phyloP scores from a whole-genome alignment of 2,797 vertebrate genomes.

The Meda fulgida region DNA sequence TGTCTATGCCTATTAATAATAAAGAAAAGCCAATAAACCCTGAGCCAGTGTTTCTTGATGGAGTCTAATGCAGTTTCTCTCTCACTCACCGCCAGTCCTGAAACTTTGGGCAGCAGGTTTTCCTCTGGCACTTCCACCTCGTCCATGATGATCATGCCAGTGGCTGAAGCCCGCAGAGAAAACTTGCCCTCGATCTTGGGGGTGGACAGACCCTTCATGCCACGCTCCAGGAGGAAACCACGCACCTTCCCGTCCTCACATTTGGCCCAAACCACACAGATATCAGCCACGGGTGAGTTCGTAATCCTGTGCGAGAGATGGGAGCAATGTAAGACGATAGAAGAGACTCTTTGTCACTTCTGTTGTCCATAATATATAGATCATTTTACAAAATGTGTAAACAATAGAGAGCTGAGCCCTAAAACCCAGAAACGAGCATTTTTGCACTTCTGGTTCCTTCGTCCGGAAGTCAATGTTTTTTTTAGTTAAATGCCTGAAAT shows the following conservation, averaged over 20 bases:
- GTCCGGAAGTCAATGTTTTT: not conserved
- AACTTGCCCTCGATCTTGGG: conserved; percentile 94
- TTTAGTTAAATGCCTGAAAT: not conserved
- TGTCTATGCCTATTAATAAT: not conserved
- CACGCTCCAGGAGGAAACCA: conserved; percentile 89
- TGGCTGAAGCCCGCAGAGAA: conserved; percentile 87
- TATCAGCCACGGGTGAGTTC: conserved; percentile 86
- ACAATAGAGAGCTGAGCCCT: not conserved
- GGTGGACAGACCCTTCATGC: conserved; percentile 85
- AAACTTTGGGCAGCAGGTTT: conserved; percentile 83
- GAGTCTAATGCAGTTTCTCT: not conserved
- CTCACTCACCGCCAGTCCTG: conserved; percentile 81
- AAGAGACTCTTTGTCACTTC: not conserved
- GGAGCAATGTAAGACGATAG: not conserved
- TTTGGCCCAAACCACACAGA: conserved; percentile 89
- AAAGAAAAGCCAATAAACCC: not conserved
- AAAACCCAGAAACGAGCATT: not conserved
- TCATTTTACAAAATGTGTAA: not conserved
- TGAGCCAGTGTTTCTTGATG: not conserved
- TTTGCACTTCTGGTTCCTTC: not conserved
- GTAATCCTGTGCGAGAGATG: conserved; percentile 83
- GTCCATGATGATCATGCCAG: conserved; percentile 93
- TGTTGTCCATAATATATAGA: not conserved
- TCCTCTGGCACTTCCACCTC: conserved; percentile 89
- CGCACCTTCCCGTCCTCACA: conserved; percentile 85